Percentiles rank a stretch among this genome's conserved stretches.
Evolutionary conservation across 2,888 invertebrate species (phyloP).

Genomic region (Cerceris ruficornis): DNA sequence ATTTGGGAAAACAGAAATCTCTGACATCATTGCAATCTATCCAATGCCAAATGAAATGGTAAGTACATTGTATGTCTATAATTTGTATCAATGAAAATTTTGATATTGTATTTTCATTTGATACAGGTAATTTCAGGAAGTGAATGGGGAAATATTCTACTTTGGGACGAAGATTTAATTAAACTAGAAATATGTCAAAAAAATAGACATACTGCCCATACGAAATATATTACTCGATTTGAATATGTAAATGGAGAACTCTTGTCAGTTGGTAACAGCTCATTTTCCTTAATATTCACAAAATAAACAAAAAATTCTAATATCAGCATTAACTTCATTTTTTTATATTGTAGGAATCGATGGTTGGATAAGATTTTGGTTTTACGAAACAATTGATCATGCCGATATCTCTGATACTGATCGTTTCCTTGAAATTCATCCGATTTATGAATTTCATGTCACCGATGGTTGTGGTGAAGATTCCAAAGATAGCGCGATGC

Average conservation of each 20-base stretch:
- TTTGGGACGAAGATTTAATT: constrained; percentile 95
- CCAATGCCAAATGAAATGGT: constrained; percentile 95
- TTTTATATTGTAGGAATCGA: constrained; percentile 84
- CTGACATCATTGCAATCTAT: constrained; percentile 92
- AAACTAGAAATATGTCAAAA: constrained; percentile 91
- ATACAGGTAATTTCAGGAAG: constrained; percentile 90
- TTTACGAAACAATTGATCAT: constrained; percentile 94
- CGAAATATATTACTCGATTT: constrained; percentile 88
- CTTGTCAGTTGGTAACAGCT: constrained; percentile 83
- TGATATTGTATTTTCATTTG: neutral
- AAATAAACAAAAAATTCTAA: neutral
- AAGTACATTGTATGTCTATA: constrained; percentile 11
- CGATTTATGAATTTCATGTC: constrained; percentile 91
- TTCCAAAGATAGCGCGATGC: constrained; percentile 70
- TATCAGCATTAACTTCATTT: neutral
- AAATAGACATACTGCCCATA: constrained; percentile 89
- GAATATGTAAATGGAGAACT: constrained; percentile 83
- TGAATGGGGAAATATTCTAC: constrained; percentile 94
- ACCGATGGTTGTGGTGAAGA: constrained; percentile 70
- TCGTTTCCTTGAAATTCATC: constrained; percentile 91
- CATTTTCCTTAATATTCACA: neutral
- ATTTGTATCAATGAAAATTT: neutral
- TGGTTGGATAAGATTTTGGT: constrained; percentile 92
- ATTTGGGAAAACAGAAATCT: constrained; percentile 96
- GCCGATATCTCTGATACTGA: constrained; percentile 93